Evolutionary conservation across 37 sponge, comb jelly and placozoan genomes (phyloP), one percentile per base, ranked within the genome.

Genomic region (Amphimedon queenslandica): DNA sequence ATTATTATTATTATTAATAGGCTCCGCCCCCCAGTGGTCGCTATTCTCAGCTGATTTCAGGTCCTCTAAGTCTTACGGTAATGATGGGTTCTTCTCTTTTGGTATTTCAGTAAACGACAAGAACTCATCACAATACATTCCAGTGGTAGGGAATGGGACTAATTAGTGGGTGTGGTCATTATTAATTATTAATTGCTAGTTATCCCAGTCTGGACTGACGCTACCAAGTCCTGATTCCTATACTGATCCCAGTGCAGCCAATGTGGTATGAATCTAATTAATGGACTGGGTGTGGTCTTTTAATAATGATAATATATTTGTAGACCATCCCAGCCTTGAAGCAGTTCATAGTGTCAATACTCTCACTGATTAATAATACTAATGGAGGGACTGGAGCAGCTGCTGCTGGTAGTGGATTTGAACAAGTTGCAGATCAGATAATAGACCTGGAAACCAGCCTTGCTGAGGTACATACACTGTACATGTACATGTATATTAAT

Each of bases 1-100:
- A n/a, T n/a, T n/a, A n/a, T n/a, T n/a, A n/a, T n/a, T n/a, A n/a
- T n/a, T 47, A 18, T 47, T 47, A 18, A 47, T 13, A 47, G 53
- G 61, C 21, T 11, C 61, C 8, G 27, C 61, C 21, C 21, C 34
- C 11, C 21, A 23, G 36, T 71, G 23, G 60, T 63, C 27, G 18
- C 61, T 2, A 1, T 42, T 29, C 29, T 29, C 29, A 21, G 4
- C 4, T 36, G 38, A 34, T 8, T 74, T 88, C n/a, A 24, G 55
- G 25, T 3, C 5, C 31, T 77, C 81, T 64, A 75, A 81, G 66
- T 3, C 56, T 21, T 4, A 27, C 25, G 78, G 82, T 0, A 87
- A 77, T 77, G 58, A 33, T 20, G 88, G 82, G 24, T 81, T 87
- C 70, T 87, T 87, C 42, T 51, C 37, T 4, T 39, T 87, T 18